These are phyloP conservation scores for Laspeyria flexula DNA, from an alignment of 2,888 invertebrate species.

Conservation along the genomic window DNA sequence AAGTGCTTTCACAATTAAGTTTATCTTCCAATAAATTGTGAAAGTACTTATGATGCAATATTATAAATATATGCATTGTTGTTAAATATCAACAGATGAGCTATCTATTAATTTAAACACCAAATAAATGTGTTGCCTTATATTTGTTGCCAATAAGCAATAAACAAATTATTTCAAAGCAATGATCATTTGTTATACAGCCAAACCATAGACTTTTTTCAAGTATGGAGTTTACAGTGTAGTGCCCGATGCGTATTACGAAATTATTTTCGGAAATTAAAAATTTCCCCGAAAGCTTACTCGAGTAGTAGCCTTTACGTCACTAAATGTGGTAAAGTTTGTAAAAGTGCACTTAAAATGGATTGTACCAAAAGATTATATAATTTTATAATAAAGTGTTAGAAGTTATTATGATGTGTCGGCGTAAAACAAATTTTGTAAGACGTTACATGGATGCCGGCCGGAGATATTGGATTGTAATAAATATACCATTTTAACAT, in stretches of 20 bases:
- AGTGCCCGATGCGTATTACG: conserved; percentile 45
- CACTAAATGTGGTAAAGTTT: conserved; percentile 69
- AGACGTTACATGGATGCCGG: conserved; percentile 71
- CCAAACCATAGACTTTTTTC: conserved; percentile 24
- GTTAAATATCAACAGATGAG: neutral
- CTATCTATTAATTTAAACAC: neutral
- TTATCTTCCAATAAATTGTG: conserved; percentile 11
- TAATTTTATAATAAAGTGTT: conserved; percentile 84
- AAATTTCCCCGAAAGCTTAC: conserved; percentile 69
- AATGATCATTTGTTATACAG: conserved; percentile 13
- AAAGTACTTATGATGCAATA: conserved; percentile 22
- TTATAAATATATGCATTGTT: conserved; percentile 20
- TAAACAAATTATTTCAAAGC: conserved; percentile 1
- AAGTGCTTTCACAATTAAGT: conserved; percentile 26
- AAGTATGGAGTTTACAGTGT: conserved; percentile 18
- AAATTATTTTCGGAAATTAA: conserved; percentile 64
- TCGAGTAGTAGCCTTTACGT: conserved; percentile 72
- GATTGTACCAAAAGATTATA: conserved; percentile 85
- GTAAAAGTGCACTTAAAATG: conserved; percentile 84
- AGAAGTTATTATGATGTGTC: conserved; percentile 70
- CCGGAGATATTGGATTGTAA: conserved; percentile 83
- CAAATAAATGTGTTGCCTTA: neutral
- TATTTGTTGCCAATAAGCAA: neutral
- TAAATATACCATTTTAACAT: conserved; percentile 86
- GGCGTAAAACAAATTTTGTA: conserved; percentile 81